Evolutionary conservation across 2,888 invertebrate genomes (phyloP), one percentile per base, ranked within the genome.

Genomic region (Nemapogon koenigi): DNA sequence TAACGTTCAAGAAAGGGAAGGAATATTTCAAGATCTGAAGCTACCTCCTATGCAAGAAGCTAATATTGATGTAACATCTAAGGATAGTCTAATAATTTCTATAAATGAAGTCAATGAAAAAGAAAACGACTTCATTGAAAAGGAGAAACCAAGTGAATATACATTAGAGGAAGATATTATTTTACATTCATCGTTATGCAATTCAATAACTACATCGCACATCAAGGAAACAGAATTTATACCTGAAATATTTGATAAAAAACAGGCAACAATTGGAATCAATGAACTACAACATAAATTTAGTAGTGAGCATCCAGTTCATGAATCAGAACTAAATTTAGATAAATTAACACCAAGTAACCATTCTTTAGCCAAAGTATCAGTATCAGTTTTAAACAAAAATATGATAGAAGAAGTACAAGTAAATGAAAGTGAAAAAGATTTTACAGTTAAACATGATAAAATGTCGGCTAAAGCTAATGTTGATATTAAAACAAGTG

Each of bases 1-100:
- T 48, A 62, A 85, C 49, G 81, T 85, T 1, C 84, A 87, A 42
- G 90, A 90, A 64, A 81, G 82, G 43, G 89, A 89, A 75, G 87
- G 86, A 2, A 69, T 79, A 15, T 79, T 85, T 43, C 58, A 81
- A 14, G 73, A 81, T 1, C 73, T 82, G 8, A 83, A 83, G 56
- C 46, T 84, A 41, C 87, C 87, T 29, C 76, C 81, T 8, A 57
- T 66, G 42, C 85, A 88, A 68, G 81, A 72, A 53, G 89, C 87
- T 7, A 73, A 73, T 39, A 45, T 85, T 2, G 76, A 78, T 46
- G 58, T 89, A 38, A 80, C 83, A 3, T 76, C 81, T 3, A 84
- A 81, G 49, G 85, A 88, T 58, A 79, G 85, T 41, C 56, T 88
- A 28, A 57, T 83, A 7, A 67, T 87, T 14, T 66, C 68, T 14